phyloP scores from a whole-genome alignment of 2,888 invertebrate genomes.

The Drosophila recens region DNA sequence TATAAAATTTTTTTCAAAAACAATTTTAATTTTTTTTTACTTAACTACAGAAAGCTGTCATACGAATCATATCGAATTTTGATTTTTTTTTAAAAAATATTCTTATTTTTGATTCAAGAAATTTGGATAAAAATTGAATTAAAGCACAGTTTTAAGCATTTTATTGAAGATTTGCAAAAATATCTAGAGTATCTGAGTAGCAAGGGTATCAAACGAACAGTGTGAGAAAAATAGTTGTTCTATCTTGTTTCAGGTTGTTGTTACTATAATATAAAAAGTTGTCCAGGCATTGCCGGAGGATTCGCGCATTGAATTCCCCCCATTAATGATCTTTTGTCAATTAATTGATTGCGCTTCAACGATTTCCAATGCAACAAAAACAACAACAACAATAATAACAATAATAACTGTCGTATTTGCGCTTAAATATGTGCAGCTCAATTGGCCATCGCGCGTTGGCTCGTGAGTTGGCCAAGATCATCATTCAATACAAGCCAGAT shows the following conservation, averaged over 20 bases:
- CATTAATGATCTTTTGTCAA: slow-evolving; percentile 66
- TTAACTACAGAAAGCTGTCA: no score
- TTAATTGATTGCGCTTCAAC: slow-evolving; percentile 73
- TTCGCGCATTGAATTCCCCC: slow-evolving; percentile 23
- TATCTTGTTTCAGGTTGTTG: slow-evolving; percentile 1
- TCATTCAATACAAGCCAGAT: slow-evolving; percentile 19
- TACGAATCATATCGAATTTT: no score
- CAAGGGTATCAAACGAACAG: not conserved
- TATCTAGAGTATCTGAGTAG: no score
- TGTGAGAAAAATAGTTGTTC: not conserved
- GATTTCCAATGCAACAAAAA: slow-evolving; percentile 22
- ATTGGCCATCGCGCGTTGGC: slow-evolving; percentile 47
- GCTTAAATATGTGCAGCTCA: slow-evolving; percentile 76
- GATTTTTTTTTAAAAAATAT: no score
- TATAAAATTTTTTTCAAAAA: no score
- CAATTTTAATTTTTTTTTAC: no score
- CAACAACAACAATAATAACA: slow-evolving; percentile 39
- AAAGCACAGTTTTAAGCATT: no score
- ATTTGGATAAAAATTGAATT: no score
- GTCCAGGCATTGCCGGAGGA: slow-evolving; percentile 41
- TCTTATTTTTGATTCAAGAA: no score
- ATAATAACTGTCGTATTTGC: slow-evolving; percentile 78
- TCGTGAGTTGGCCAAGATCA: slow-evolving; percentile 51
- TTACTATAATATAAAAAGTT: slow-evolving; percentile 52
- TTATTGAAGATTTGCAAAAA: not conserved